Evolutionary conservation across 2,888 invertebrate species (phyloP), one percentile per base, ranked within the genome.

Genomic region (Copidosoma aretas): DNA sequence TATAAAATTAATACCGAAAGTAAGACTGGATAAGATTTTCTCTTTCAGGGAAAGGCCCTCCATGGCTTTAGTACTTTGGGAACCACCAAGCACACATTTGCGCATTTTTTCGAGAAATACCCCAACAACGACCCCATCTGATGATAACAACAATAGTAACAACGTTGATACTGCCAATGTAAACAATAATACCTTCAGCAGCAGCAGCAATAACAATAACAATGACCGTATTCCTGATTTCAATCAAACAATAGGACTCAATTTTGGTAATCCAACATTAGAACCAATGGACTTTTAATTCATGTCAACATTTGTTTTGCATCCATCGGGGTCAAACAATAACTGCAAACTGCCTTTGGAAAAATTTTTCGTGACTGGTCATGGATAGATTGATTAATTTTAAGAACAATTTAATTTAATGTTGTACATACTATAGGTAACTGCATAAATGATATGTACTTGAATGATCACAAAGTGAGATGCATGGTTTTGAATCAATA

Each of bases 61-160:
- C 77, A 92, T 91, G 84, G 93, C 93, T 4, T 80, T 94, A 73
- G 92, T 94, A 1, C 87, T 93, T 14, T 94, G 93, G 93, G 90
- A 91, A 79, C 93, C 93, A 0, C 89, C 91, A 65, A 87, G 88
- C 32, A 86, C 86, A 73, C 84, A 77, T 87, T 86, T 83, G 86
- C 77, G 79, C 57, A 69, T 80, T 25, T 70, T 81, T 3, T 72
- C 79, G 1, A 75, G 77, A 14, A 73, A 78, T 56, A 74, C 77
- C 32, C 77, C 73, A n/a, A 71, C 73, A 2, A 73, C 77, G 0
- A 73, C 53, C 46, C 32, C 63, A 0, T 67, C 75, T 3, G 73
- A 75, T 0, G 75, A 78, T 24, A 75, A 77, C 39, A 78, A 80
- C 58, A 76, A 76, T 41, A 75, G 74, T 57, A 75, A 69, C 19